phyloP scores from a whole-genome alignment of 1,140 invertebrate genomes.

The Thaumetopoea pityocampa region DNA sequence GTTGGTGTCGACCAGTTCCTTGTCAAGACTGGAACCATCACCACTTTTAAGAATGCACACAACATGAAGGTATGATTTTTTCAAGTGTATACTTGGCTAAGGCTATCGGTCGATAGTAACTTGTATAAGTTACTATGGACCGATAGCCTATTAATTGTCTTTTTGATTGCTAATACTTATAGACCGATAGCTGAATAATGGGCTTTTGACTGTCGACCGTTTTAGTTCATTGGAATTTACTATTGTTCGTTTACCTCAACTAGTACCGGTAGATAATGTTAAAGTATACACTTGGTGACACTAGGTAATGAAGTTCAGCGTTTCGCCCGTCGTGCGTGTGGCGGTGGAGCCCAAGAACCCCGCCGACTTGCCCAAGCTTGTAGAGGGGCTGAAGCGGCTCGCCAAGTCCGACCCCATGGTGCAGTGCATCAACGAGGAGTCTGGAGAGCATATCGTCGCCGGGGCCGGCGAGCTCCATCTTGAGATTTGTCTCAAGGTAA shows the following conservation, averaged over 20 bases:
- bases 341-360: slow-evolving; percentile 99
- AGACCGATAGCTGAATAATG: no score
- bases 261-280: neutral
- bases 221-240: no score
- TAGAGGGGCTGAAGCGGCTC: slow-evolving; percentile 98
- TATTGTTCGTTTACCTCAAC: neutral
- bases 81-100: no score
- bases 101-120: no score
- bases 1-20: slow-evolving; percentile 99
- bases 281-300: neutral
- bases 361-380: slow-evolving; percentile 98
- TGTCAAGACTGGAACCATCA: slow-evolving; percentile 99
- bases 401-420: slow-evolving; percentile 99
- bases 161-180: no score
- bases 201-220: no score
- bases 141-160: no score
- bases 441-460: slow-evolving; percentile 99
- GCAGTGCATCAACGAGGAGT: slow-evolving; percentile 99
- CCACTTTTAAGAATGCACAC: slow-evolving; percentile 99
- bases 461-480: slow-evolving; percentile 99
- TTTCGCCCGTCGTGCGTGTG: slow-evolving; percentile 99
- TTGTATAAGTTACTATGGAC: no score
- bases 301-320: slow-evolving; percentile 98
- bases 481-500: slow-evolving; percentile 97
- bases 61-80: slow-evolving; percentile 87